Base-by-base conservation (phyloP, 2,113 vertebrate species). In the Entosphenus tridentatus region DNA sequence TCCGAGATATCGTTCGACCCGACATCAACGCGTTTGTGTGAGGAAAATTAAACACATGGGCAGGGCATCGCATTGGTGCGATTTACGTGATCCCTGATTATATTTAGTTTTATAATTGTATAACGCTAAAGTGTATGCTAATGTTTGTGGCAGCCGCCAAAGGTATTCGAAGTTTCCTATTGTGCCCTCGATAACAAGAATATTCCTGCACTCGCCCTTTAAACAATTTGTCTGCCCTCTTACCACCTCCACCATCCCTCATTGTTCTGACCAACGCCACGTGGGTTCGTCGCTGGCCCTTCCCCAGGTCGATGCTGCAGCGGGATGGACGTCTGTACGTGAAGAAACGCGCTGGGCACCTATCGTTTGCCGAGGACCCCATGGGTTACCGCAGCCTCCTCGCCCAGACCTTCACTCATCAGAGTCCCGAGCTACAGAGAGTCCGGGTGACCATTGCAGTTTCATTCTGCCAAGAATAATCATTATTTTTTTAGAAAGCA, bases 341-440 rank as follows among this genome's bases (percentile, higher is more conserved):
- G 16, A 98, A 98, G 72, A 81, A 95, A 8, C 77, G 90, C 12
- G 93, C 93, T 0, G 93, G 93, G 21, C 92, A 96, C 79, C 84
- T 96, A 16, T 91, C 93, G 2, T 98, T 96, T 77, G 95, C 93
- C 74, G 93, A 96, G 7, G 93, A 98, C 72, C 93, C 92, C 0
- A 90, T 86, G 77, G 93, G 92, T 13, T 96, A 89, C 89, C 92
- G 87, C 76, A 96, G 89, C 73, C 78, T 96, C 16, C 73, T 95
- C 70, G 84, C 92, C 4, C 86, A 89, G 69, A 83, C 81, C 0
- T 83, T 90, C 71, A 86, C 84, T 73, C 87, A 86, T 67, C 78
- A 80, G 16, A 86, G 76, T 73, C 82, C 84, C 0, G 87, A 96
- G 74, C 83, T 85, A 3, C 80, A 82, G 54, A 76, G 85, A 0